phyloP scores from a whole-genome alignment of 2,888 invertebrate species.

The Abrostola triplasia region DNA sequence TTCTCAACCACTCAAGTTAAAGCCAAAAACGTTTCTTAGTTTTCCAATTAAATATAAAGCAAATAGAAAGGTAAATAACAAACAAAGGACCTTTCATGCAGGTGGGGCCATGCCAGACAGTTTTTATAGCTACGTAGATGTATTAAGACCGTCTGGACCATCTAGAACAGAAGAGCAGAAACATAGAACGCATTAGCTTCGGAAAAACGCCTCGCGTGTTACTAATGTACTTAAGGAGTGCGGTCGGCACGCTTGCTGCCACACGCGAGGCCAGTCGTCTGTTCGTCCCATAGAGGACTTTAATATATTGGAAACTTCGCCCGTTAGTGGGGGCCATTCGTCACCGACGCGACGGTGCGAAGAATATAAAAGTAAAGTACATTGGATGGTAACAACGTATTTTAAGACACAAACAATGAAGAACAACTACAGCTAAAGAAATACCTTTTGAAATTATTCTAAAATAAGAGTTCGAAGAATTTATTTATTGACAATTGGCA shows the following conservation, averaged over 20 bases:
- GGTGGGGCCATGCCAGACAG: no score
- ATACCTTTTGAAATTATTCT: no score
- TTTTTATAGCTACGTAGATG: no score
- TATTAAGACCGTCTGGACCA: not conserved
- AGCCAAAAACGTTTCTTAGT: no score
- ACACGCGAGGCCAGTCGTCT: not conserved
- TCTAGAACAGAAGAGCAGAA: not conserved
- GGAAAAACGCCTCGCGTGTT: constrained; percentile 6
- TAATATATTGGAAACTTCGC: constrained; percentile 3
- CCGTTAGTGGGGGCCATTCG: not conserved
- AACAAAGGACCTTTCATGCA: no score
- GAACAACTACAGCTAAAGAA: no score
- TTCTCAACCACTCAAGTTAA: no score
- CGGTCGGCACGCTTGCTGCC: not conserved
- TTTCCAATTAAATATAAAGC: no score
- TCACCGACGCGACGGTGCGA: not conserved
- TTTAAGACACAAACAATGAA: no score
- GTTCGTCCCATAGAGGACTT: not conserved
- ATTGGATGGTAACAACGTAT: not conserved
- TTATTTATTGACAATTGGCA: no score
- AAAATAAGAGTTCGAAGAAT: no score
- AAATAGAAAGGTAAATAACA: no score
- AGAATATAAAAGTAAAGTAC: not conserved
- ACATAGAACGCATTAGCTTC: not conserved
- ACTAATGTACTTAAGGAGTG: not conserved